Base-by-base conservation (phyloP, 2,113 vertebrate genomes). In the Egretta garzetta region DNA sequence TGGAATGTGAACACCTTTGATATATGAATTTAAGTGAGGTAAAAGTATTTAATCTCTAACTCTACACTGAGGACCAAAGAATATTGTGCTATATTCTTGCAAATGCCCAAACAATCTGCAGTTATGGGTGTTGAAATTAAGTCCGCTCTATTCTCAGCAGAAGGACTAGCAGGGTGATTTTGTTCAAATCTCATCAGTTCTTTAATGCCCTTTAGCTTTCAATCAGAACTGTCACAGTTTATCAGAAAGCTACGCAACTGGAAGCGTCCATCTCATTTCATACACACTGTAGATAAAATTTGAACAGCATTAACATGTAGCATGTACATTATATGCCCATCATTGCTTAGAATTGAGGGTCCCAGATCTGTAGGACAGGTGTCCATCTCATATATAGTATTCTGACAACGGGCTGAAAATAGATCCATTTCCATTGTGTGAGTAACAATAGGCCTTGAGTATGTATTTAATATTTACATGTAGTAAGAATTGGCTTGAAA, bases 261-360 rank as follows among this genome's bases (percentile, higher is more conserved):
- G 49, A 70, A 73, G 12, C 6, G 89, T 62, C 30, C 4, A 18
- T 53, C 35, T 88, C 8, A 27, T 41, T 11, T 80, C 39, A 39
- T 30, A 45, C 10, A 52, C 1, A 1, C 3, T 18, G 14, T 5
- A 50, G 18, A 10, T 60, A 73, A 86, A 56, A 49, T 39, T 14
- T 60, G 15, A 68, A 83, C 0, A 4, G 32, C 22, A 8, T 60
- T 92, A 74, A 35, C 6, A 14, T 17, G 14, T 30, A 55, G 26
- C 23, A 47, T 8, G 3, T 19, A 18, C 2, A 7, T 70, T 67
- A 19, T 20, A 22, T 35, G 27, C 20, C 32, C 27, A 9, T 59
- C 1, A 2, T 67, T 62, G 32, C 30, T 28, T 53, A 49, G 50
- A 86, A 77, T 0, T 0, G 1, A 80, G 26, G 16, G 19, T 52